Percentiles rank a stretch among this genome's conserved stretches.
phyloP scores from a whole-genome alignment of 2,888 invertebrate genomes.

The Dasysyrphus tricinctus region DNA sequence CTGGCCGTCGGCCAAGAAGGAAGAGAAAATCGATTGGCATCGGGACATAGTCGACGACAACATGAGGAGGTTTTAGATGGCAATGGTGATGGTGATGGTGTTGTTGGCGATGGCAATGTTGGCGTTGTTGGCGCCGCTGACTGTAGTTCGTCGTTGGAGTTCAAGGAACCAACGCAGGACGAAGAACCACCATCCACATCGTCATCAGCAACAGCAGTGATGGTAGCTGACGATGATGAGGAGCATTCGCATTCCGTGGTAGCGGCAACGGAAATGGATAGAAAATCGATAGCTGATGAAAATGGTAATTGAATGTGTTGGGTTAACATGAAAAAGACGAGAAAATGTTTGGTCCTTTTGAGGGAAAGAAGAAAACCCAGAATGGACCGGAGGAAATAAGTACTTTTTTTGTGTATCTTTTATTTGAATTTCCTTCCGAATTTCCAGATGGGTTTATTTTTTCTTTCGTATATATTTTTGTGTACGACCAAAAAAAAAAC shows the following conservation, averaged over 20 bases:
- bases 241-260: constrained; percentile 22
- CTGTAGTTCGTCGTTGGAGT: constrained; percentile 43
- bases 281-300: constrained; percentile 68
- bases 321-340: constrained; percentile 29
- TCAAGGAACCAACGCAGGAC: constrained; percentile 59
- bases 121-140: constrained; percentile 16
- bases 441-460: constrained; percentile 43
- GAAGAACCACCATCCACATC: constrained; percentile 6
- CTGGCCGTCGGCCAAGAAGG: constrained; percentile 77
- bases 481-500: not conserved
- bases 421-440: constrained; percentile 50
- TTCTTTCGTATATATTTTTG: not conserved
- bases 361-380: not conserved
- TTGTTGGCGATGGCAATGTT: not conserved
- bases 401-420: not conserved
- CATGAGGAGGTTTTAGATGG: constrained; percentile 58
- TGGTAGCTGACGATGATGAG: constrained; percentile 20
- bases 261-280: constrained; percentile 33
- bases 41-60: constrained; percentile 32
- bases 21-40: constrained; percentile 65
- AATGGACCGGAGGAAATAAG: constrained; percentile 26
- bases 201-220: not conserved
- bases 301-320: constrained; percentile 73
- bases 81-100: constrained; percentile 8
- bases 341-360: constrained; percentile 31